phyloP scores from a whole-genome alignment of 2,113 vertebrate species.

The Ceratotherium simum region DNA sequence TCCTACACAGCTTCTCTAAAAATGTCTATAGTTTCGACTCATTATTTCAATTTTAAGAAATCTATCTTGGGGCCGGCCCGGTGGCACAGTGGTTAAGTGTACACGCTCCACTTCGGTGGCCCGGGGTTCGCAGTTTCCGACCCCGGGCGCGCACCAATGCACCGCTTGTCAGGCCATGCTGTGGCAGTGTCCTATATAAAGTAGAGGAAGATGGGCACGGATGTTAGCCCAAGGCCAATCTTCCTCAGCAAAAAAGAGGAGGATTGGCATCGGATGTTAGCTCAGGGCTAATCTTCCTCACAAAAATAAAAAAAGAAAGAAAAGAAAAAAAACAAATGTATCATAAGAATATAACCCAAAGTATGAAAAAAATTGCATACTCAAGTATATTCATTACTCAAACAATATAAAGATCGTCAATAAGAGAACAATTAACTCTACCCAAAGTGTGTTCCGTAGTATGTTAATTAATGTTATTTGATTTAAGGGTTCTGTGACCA shows the following conservation, averaged over 20 bases:
- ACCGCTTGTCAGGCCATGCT: too few relatives aligned
- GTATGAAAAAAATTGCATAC: background rate
- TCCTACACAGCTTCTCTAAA: background rate
- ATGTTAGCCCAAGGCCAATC: too few relatives aligned
- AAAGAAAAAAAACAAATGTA: background rate
- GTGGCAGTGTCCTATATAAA: too few relatives aligned
- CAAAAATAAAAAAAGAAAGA: too few relatives aligned
- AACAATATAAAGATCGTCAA: background rate
- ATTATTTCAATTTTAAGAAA: constrained; percentile 9
- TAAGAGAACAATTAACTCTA: background rate
- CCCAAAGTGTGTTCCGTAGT: background rate
- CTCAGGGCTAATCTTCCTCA: too few relatives aligned
- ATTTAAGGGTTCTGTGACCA: background rate
- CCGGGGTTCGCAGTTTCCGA: too few relatives aligned
- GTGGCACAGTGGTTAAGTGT: too few relatives aligned
- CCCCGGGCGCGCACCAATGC: too few relatives aligned
- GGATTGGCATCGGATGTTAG: too few relatives aligned
- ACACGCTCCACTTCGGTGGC: too few relatives aligned
- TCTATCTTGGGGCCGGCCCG: background rate
- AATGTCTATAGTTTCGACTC: background rate
- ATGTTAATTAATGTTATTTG: background rate
- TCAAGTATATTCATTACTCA: background rate
- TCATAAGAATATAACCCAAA: background rate
- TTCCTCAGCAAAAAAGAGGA: too few relatives aligned
- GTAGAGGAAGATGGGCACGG: too few relatives aligned